These are phyloP conservation scores for Belonocnema kinseyi DNA, from an alignment of 1,140 invertebrate genomes.

Conservation along the genomic window DNA sequence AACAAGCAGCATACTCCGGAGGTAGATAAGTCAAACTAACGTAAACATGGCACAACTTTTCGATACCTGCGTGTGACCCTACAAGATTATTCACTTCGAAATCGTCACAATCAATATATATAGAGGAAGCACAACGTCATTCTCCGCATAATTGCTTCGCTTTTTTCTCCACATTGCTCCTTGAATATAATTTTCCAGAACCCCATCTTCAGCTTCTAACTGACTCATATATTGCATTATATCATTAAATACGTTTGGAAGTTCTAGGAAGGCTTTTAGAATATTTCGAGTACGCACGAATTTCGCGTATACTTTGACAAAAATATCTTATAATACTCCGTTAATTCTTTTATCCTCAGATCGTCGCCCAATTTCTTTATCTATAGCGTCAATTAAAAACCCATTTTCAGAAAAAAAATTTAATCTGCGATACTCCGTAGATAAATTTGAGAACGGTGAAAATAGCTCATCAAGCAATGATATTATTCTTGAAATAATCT, in stretches of 20 bases:
- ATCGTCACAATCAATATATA: background rate
- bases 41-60: background rate
- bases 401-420: background rate
- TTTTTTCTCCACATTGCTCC: background rate
- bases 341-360: background rate
- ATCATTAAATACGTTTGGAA: background rate
- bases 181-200: background rate
- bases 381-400: background rate
- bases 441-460: background rate
- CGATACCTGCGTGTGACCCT: background rate
- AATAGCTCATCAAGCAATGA: background rate
- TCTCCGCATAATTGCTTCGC: background rate
- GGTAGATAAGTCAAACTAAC: background rate
- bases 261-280: background rate
- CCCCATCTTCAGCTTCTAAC: background rate
- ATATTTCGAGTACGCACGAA: background rate
- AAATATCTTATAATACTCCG: background rate
- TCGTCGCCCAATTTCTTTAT: background rate
- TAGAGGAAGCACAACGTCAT: background rate
- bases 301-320: background rate
- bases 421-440: background rate
- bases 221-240: background rate
- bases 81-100: background rate
- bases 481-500: too few relatives aligned
- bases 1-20: too few relatives aligned